Conservation (phyloP, 1,140 invertebrate genomes). For the Drosophila kepulauana region DNA sequence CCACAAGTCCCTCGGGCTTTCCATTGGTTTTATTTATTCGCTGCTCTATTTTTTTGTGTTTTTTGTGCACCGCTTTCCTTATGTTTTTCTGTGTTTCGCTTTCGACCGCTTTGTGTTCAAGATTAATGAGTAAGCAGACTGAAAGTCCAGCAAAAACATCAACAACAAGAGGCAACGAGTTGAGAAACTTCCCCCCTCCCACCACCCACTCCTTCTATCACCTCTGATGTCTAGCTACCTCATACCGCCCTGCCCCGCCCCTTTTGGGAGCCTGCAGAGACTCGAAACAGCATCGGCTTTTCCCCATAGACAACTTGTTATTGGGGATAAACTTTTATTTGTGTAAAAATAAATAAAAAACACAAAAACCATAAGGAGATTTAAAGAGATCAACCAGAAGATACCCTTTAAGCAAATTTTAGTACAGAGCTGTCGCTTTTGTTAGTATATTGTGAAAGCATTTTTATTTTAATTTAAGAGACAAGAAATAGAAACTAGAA, state of each 20-base stretch:
- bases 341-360: constrained; percentile 14
- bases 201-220: background rate
- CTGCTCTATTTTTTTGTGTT: constrained; percentile 6
- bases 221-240: background rate
- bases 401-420: background rate
- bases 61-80: constrained; percentile 6
- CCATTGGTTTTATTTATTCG: background rate
- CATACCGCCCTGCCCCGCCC: background rate
- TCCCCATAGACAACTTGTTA: constrained; percentile 22
- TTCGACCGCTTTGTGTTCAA: constrained; percentile 47
- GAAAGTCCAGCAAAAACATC: constrained; percentile 14
- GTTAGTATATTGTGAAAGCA: too few species aligned
- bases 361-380: background rate
- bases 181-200: constrained; percentile 11
- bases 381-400: background rate
- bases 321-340: constrained; percentile 39
- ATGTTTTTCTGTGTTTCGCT: constrained; percentile 19
- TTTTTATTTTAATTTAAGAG: too few species aligned
- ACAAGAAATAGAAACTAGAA: too few species aligned
- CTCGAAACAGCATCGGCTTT: constrained; percentile 15
- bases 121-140: constrained; percentile 44
- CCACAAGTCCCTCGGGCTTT: too few species aligned
- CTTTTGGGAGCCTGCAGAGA: constrained; percentile 1
- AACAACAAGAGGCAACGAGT: constrained; percentile 7
- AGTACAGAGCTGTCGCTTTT: too few species aligned